Conservation (phyloP, 2,888 invertebrate species). For the Thumatha senex region DNA sequence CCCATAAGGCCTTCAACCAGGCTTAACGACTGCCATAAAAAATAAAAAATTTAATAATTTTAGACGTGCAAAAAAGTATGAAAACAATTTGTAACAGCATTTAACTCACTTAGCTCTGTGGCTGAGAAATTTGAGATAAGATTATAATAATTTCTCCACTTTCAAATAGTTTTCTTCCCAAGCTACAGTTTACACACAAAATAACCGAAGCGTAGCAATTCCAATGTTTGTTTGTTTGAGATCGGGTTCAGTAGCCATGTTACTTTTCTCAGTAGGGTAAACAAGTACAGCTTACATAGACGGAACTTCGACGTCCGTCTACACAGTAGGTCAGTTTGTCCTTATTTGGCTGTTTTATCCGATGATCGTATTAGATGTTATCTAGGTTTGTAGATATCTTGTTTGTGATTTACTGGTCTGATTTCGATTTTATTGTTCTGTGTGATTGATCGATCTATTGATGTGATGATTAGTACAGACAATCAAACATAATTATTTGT, state of each 20-base stretch:
- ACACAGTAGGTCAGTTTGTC: conserved; percentile 64
- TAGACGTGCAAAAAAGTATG: too few relatives aligned
- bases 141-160: too few relatives aligned
- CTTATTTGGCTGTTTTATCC: conserved; percentile 65
- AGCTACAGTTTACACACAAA: not conserved
- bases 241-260: conserved; percentile 56
- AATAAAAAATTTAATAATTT: too few relatives aligned
- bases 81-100: too few relatives aligned
- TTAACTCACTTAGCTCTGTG: too few relatives aligned
- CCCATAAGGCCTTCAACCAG: too few relatives aligned
- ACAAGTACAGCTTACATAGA: conserved; percentile 64
- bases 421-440: conserved; percentile 2
- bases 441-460: not conserved
- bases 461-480: too few relatives aligned
- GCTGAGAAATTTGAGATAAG: too few relatives aligned
- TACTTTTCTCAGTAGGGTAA: conserved; percentile 68
- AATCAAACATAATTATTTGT: too few relatives aligned
- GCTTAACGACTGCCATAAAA: too few relatives aligned
- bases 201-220: conserved; percentile 26
- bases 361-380: conserved; percentile 69
- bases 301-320: conserved; percentile 71
- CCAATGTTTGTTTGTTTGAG: conserved; percentile 36
- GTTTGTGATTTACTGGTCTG: conserved; percentile 21
- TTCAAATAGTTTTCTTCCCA: not conserved
- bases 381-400: conserved; percentile 32